Evolutionary conservation across 2,888 invertebrate genomes (phyloP), one percentile per base, ranked within the genome.

Genomic region (Philonicus albiceps): DNA sequence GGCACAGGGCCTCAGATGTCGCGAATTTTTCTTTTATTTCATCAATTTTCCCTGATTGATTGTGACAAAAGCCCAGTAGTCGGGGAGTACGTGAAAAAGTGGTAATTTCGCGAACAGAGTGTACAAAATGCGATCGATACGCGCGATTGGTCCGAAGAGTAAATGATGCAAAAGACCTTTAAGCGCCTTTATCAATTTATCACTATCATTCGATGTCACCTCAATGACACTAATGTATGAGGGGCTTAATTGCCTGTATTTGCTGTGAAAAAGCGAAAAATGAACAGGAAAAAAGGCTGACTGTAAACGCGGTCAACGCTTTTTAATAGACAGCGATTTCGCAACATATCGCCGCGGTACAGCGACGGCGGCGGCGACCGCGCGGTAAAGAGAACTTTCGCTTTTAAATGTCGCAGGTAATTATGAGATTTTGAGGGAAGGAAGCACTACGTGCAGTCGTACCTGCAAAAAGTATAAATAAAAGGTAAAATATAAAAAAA

Each of bases 211-310:
- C 22, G 49, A 30, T n/a, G 30, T 27, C 78, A 78, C 22, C 27
- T 43, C 19, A 43, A 43, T 78, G 78, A 78, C 78, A 78, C 49
- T 78, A 78, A 78, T 78, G 49, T 78, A 78, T 78, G 78, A 78
- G 78, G 30, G 49, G 37, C 49, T 78, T 78, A 78, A 78, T 78
- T 78, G 78, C 78, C 30, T 78, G 78, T 16, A 78, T 78, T 64
- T 64, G 27, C 64, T 27, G 64, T 27, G 64, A 64, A 55, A 55
- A 55, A 19, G 22, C 55, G 55, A 55, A 64, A 64, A 64, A 64
- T 64, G 22, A 64, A 64, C 64, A 64, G 27, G 27, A 19, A 53
- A 19, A 64, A 22, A 64, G 11, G 22, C 22, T 22, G 64, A n/a
- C 64, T 49, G 64, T 27, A 27, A 64, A 64, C 64, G 64, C 64